Percentiles rank a stretch among this genome's conserved stretches.
Conservation (phyloP, 2,888 invertebrate species). For the Campaea margaritaria region DNA sequence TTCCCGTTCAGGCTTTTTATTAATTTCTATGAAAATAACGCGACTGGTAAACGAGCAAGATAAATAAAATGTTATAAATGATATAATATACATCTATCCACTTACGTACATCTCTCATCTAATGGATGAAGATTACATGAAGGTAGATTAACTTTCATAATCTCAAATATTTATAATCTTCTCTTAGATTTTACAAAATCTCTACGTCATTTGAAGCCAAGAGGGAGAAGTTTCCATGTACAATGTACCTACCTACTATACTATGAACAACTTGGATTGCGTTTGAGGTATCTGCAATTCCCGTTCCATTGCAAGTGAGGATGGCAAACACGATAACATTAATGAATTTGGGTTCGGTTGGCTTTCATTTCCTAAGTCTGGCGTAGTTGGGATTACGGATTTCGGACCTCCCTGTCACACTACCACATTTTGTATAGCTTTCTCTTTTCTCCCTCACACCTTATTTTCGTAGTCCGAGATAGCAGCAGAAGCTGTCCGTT, state of each 20-base stretch:
- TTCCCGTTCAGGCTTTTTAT: background rate
- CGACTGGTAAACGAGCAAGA: too few species aligned
- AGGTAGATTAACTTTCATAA: too few species aligned
- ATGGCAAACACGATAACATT: constrained; percentile 69
- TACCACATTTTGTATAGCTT: constrained; percentile 17
- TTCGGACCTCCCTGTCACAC: constrained; percentile 46
- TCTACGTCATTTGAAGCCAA: too few species aligned
- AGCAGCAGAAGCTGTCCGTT: constrained; percentile 45
- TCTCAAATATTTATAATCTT: too few species aligned
- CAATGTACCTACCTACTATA: too few species aligned
- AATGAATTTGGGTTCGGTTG: constrained; percentile 73
- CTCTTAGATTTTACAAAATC: too few species aligned
- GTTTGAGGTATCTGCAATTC: constrained; percentile 50
- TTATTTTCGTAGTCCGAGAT: constrained; percentile 49
- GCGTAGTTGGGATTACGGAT: constrained; percentile 59
- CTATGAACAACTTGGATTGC: background rate
- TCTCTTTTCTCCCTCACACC: constrained; percentile 42
- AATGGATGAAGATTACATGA: too few species aligned
- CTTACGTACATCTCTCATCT: too few species aligned
- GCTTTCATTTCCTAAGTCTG: constrained; percentile 71
- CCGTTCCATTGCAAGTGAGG: constrained; percentile 57
- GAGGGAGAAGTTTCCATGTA: too few species aligned
- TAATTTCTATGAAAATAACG: too few species aligned
- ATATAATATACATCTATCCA: too few species aligned
- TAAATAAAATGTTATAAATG: background rate